phyloP scores from a whole-genome alignment of 2,797 vertebrate genomes.

The Propithecus deckenii region DNA sequence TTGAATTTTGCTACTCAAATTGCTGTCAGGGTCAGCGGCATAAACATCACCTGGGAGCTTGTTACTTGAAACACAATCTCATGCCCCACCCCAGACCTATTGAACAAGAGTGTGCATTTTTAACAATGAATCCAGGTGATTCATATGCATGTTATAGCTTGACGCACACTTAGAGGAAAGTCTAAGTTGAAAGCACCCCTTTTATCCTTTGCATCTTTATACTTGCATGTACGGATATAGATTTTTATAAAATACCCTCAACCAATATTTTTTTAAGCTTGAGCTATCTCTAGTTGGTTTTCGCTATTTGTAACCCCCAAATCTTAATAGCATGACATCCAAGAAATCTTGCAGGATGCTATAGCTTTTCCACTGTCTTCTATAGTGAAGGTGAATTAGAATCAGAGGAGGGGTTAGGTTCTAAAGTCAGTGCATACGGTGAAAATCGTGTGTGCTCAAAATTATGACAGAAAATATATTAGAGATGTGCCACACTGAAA shows the following conservation, averaged over 20 bases:
- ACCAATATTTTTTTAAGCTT: not conserved
- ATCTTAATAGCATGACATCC: not conserved
- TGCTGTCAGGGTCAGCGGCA: not conserved
- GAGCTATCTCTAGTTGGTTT: not conserved
- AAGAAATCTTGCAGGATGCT: not conserved
- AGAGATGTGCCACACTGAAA: not conserved
- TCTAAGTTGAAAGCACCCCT: not conserved
- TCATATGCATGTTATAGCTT: not conserved
- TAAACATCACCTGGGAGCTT: not conserved
- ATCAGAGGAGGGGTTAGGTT: not conserved
- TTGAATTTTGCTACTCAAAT: not conserved
- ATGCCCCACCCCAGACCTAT: not conserved
- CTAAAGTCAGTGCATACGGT: not conserved
- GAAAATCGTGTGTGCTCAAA: not conserved
- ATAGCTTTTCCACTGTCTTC: not conserved
- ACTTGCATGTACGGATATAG: not conserved
- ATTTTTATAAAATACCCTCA: not conserved
- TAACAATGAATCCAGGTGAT: not conserved
- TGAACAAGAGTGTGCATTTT: not conserved
- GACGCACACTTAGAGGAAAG: not conserved
- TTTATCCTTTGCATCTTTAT: not conserved
- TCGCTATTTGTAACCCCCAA: not conserved
- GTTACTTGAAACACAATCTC: not conserved
- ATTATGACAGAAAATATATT: not conserved
- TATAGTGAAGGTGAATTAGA: not conserved